These are phyloP conservation scores for Caenorhabditis sp. DNA, from an alignment of 2,888 invertebrate genomes.

Conservation along the genomic window DNA sequence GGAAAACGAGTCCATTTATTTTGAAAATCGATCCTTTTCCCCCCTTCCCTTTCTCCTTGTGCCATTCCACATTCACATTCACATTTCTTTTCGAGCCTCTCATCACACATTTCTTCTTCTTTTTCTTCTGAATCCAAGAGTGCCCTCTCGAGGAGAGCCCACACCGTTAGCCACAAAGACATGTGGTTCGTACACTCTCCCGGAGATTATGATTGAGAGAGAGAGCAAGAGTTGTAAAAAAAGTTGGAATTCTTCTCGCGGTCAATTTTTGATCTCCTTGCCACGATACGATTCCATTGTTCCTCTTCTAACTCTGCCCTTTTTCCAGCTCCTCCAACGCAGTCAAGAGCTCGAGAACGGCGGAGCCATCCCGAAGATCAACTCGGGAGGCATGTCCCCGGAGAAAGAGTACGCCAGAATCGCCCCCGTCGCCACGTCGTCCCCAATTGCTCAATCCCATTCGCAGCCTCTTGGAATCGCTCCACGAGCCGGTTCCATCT, in stretches of 20 bases:
- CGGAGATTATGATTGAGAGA: slow-evolving; percentile 36
- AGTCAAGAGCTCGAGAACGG: slow-evolving; percentile 66
- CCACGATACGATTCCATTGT: background rate
- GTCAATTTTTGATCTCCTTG: background rate
- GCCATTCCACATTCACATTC: slow-evolving; percentile 30
- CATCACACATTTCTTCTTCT: slow-evolving; percentile 30
- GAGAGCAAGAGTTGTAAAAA: slow-evolving; percentile 19
- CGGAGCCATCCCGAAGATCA: slow-evolving; percentile 61
- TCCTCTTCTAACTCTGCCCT: background rate
- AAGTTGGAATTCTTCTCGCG: slow-evolving; percentile 10
- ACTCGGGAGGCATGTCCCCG: slow-evolving; percentile 56
- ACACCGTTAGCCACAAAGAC: slow-evolving; percentile 48
- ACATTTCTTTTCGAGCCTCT: slow-evolving; percentile 6
- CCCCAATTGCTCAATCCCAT: slow-evolving; percentile 43
- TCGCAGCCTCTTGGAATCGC: slow-evolving; percentile 45
- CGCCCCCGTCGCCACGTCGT: slow-evolving; percentile 55
- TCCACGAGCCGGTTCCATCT: slow-evolving; percentile 55
- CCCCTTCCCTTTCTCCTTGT: background rate
- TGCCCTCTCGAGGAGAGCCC: slow-evolving; percentile 33
- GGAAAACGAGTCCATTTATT: slow-evolving; percentile 60
- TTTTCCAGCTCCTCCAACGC: slow-evolving; percentile 62
- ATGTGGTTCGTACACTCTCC: slow-evolving; percentile 47
- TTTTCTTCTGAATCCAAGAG: slow-evolving; percentile 25
- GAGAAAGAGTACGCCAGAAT: slow-evolving; percentile 54
- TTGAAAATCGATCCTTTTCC: slow-evolving; percentile 59